Evolutionary conservation across 2,113 vertebrate genomes (phyloP), one percentile per base, ranked within the genome.

Genomic region (Mesoclemmys tuberculata): DNA sequence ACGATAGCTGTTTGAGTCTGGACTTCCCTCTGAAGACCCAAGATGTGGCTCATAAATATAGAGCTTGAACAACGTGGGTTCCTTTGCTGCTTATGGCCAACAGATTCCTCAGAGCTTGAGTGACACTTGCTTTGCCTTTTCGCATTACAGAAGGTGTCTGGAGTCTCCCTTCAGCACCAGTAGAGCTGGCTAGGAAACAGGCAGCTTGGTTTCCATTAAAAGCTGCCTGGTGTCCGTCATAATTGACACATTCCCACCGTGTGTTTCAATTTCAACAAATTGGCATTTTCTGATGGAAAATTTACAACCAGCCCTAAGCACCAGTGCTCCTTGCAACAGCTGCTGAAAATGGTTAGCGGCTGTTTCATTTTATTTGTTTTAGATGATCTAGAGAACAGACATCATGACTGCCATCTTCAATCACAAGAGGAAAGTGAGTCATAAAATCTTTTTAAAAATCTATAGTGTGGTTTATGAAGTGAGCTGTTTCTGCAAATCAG

Each of bases 311-410:
- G 61, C 56, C 56, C 89, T 8, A 64, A 83, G 38, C 41, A 77
- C 49, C 48, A 82, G 31, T 51, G 86, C 3, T 6, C 80, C 26
- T 83, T 88, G n/a, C 89, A 93, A 46, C 22, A 94, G 27, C 44
- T 94, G 79, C 89, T 48, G 48, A 61, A 71, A 14, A 92, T 74
- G 38, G 35, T 55, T 86, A 49, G 51, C 71, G 52, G 3, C 90
- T 93, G 44, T 91, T 93, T 91, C 29, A 44, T 3, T 85, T 94
- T 85, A 29, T 91, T 94, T 84, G 38, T 55, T 81, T 85, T 79
- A 80, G 75, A 3, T 90, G 56, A 29, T 91, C 44, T 92, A 56
- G 68, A 6, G 89, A 87, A 82, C 90, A 88, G 54, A 74, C 49
- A 46, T 88, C 29, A 3, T 78, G 51, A 81, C 93, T 89, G 88